These are phyloP conservation scores for Capreolus pygargus DNA, from an alignment of 2,113 vertebrate genomes.

Conservation along the genomic window DNA sequence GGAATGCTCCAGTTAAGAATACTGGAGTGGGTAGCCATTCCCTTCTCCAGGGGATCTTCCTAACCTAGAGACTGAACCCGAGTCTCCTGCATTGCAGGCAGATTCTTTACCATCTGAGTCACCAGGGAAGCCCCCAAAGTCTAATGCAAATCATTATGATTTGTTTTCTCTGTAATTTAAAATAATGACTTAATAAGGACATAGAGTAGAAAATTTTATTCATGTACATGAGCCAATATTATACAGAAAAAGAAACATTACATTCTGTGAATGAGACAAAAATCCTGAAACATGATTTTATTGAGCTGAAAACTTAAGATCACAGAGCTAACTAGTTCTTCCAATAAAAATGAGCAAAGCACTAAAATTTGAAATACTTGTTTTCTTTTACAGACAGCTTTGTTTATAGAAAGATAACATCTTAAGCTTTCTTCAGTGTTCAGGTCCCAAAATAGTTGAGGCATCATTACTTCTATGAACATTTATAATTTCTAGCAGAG, in stretches of 20 bases:
- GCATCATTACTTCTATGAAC: background rate
- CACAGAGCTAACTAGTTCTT: background rate
- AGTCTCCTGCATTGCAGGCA: background rate
- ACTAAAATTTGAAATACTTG: background rate
- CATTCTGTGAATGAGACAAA: background rate
- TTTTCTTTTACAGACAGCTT: background rate
- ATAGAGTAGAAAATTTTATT: background rate
- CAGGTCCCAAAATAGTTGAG: background rate
- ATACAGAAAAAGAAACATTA: background rate
- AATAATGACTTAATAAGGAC: background rate
- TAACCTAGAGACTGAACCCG: background rate
- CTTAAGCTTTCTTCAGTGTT: background rate
- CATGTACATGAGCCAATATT: background rate
- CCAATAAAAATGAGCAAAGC: background rate
- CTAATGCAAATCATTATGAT: background rate
- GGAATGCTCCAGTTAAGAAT: background rate
- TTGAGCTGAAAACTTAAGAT: background rate
- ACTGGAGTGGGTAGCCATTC: background rate
- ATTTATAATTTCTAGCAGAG: background rate
- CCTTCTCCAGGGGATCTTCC: background rate
- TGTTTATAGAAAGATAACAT: background rate
- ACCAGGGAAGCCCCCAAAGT: background rate
- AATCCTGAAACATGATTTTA: background rate
- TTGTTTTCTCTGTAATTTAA: background rate
- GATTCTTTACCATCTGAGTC: background rate